Evolutionary conservation across 2,113 vertebrate species (phyloP).

Genomic region (Brachirus orientalis): DNA sequence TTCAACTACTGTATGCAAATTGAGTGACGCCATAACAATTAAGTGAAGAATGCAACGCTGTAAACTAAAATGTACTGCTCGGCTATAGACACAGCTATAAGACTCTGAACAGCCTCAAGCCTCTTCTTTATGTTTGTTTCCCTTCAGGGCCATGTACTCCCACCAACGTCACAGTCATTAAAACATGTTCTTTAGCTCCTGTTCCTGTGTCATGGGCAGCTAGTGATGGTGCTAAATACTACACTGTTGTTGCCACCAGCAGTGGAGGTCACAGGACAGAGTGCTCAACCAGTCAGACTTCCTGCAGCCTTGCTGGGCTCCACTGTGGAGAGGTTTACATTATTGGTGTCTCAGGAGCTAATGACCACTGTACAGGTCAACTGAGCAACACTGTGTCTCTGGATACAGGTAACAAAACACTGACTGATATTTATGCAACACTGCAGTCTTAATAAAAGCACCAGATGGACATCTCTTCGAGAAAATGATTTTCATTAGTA

Average conservation of each 20-base stretch:
- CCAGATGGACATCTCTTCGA: too few species aligned
- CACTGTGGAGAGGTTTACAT: slow-evolving; percentile 74
- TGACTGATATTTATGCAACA: not conserved
- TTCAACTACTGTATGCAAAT: too few species aligned
- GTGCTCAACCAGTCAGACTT: slow-evolving; percentile 59
- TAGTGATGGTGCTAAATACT: slow-evolving; percentile 56
- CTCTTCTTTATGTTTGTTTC: not conserved
- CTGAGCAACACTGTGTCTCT: slow-evolving; percentile 47
- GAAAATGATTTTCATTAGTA: too few species aligned
- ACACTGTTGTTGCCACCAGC: slow-evolving; percentile 62
- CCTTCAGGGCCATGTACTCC: slow-evolving; percentile 70
- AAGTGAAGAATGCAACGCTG: too few species aligned
- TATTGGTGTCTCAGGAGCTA: slow-evolving; percentile 58
- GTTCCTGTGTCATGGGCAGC: slow-evolving; percentile 67
- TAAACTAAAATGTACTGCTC: too few species aligned
- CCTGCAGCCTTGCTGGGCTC: slow-evolving; percentile 65
- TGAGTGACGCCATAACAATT: too few species aligned
- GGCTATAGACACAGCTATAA: too few species aligned
- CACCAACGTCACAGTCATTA: slow-evolving; percentile 42
- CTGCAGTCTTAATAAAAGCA: too few species aligned
- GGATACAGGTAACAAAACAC: slow-evolving; percentile 54
- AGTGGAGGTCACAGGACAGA: slow-evolving; percentile 41
- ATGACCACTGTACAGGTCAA: slow-evolving; percentile 59
- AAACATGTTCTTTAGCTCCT: slow-evolving; percentile 42
- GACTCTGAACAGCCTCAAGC: not conserved